Percentiles rank a stretch among this genome's conserved stretches.
These are phyloP conservation scores for Murina feae DNA, from an alignment of 2,113 vertebrate genomes.

Conservation along the genomic window DNA sequence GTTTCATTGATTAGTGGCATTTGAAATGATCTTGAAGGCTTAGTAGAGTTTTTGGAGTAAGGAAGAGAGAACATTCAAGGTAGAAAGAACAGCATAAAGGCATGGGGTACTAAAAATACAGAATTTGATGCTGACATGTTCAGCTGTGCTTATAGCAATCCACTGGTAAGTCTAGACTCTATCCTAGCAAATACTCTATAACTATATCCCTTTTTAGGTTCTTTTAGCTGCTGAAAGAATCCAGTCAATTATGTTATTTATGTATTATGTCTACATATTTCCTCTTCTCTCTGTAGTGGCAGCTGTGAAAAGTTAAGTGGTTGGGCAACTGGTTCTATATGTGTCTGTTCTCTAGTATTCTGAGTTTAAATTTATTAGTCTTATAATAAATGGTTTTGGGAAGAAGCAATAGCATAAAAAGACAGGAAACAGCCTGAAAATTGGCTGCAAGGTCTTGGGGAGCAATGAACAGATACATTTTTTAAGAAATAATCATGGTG, in stretches of 20 bases:
- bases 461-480: neutral
- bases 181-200: neutral
- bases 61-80: neutral
- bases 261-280: conserved; percentile 12
- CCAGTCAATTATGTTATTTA: neutral
- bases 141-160: neutral
- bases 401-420: neutral
- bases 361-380: conserved; percentile 6
- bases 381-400: neutral
- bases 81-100: neutral
- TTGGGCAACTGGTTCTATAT: neutral
- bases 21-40: neutral
- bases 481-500: neutral
- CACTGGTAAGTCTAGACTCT: neutral
- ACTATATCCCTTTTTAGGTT: neutral
- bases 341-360: neutral
- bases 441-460: neutral
- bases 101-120: neutral
- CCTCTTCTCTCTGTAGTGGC: neutral
- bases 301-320: conserved; percentile 36
- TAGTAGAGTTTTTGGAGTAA: conserved; percentile 14
- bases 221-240: neutral
- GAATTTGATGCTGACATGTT: neutral
- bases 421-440: neutral
- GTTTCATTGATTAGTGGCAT: neutral